phyloP scores from a whole-genome alignment of 2,113 vertebrate species.

The Thinocorus orbignyianus region DNA sequence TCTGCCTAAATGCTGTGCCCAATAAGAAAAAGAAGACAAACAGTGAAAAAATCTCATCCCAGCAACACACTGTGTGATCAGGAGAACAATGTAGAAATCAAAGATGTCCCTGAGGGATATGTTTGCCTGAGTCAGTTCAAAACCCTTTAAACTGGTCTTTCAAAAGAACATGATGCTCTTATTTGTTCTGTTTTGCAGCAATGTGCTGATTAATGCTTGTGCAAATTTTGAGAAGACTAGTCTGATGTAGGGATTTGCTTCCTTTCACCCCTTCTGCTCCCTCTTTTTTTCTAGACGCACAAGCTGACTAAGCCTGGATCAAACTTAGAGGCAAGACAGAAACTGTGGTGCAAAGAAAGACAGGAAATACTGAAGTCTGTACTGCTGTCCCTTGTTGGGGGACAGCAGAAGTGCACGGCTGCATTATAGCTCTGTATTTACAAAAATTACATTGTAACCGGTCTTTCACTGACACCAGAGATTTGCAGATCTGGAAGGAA shows the following conservation, averaged over 20 bases:
- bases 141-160: conserved; percentile 61
- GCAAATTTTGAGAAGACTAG: not conserved
- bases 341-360: not conserved
- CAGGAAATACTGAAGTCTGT: not conserved
- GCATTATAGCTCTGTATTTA: not conserved
- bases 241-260: not conserved
- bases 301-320: not conserved
- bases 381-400: not conserved
- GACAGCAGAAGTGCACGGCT: not conserved
- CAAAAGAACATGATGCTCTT: conserved; percentile 56
- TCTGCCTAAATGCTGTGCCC: conserved; percentile 7
- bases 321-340: not conserved
- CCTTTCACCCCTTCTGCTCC: not conserved
- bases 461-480: not conserved
- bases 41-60: conserved; percentile 40
- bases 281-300: not conserved
- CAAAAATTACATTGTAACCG: not conserved
- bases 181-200: conserved; percentile 39
- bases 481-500: not conserved
- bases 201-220: conserved; percentile 25
- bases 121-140: conserved; percentile 61
- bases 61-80: conserved; percentile 47
- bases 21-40: conserved; percentile 22
- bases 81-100: conserved; percentile 63
- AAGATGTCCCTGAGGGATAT: conserved; percentile 49